A percentile compares a stretch with the other conserved stretches of the same genome.
phyloP scores from a whole-genome alignment of 2,113 vertebrate species.

The Raphicerus campestris region DNA sequence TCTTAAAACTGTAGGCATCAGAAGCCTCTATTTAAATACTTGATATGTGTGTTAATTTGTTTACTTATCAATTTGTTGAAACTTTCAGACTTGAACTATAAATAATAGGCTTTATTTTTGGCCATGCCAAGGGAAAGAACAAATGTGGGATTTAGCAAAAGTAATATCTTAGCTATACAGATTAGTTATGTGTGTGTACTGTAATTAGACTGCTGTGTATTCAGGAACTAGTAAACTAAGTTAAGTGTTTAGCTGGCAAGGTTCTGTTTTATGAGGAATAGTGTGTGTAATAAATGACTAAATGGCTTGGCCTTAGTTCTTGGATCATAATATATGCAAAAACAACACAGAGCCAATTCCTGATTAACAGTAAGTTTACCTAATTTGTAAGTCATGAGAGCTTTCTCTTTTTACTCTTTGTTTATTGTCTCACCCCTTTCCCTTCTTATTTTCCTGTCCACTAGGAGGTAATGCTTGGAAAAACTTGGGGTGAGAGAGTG shows the following conservation, averaged over 20 bases:
- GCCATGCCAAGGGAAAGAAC: conserved; percentile 49
- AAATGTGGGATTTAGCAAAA: conserved; percentile 42
- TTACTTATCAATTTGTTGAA: conserved; percentile 42
- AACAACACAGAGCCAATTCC: conserved; percentile 8
- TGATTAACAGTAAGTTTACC: conserved; percentile 41
- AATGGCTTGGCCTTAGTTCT: conserved; percentile 45
- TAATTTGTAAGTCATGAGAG: conserved; percentile 40
- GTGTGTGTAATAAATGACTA: conserved; percentile 54
- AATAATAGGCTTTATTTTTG: conserved; percentile 29
- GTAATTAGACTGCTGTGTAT: conserved; percentile 45
- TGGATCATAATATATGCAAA: conserved; percentile 40
- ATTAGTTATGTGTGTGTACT: conserved; percentile 52
- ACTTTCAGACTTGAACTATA: conserved; percentile 36
- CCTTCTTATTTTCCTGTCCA: conserved; percentile 13
- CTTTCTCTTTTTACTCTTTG: not conserved
- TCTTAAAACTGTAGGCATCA: not conserved
- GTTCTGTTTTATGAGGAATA: conserved; percentile 52
- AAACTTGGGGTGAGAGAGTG: not conserved
- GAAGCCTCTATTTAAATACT: not conserved
- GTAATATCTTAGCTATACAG: not conserved
- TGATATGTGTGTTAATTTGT: conserved; percentile 1
- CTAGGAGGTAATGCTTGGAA: not conserved
- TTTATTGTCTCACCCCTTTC: not conserved
- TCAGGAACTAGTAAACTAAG: conserved; percentile 63
- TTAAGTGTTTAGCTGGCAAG: conserved; percentile 69